These are phyloP conservation scores for Charina bottae DNA, from an alignment of 2,113 vertebrate genomes.

Conservation along the genomic window DNA sequence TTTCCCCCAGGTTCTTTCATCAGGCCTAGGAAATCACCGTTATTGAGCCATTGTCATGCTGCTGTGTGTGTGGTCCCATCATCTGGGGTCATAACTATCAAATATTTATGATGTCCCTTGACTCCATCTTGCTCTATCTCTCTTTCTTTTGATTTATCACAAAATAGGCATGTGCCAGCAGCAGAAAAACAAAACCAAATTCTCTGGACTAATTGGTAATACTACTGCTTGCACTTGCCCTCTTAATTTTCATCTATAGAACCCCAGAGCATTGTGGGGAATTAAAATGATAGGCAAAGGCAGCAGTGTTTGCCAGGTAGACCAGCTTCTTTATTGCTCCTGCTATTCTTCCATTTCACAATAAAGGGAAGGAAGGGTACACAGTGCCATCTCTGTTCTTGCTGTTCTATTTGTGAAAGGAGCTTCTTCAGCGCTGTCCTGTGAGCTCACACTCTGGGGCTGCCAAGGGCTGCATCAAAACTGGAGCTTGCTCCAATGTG, in stretches of 20 bases:
- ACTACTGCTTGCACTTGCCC: background rate
- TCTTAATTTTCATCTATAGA: background rate
- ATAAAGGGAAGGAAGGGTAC: background rate
- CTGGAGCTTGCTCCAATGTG: background rate
- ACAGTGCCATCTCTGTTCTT: background rate
- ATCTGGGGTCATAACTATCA: background rate
- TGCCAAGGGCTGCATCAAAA: background rate
- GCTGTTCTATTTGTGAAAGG: background rate
- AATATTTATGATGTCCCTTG: background rate
- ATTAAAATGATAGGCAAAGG: background rate
- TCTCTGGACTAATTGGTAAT: background rate
- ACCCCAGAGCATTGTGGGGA: background rate
- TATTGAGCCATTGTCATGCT: background rate
- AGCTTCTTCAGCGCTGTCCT: background rate
- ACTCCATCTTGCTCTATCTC: no score
- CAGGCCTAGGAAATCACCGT: background rate
- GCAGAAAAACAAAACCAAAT: background rate
- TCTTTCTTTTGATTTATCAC: no score
- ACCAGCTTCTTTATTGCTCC: background rate
- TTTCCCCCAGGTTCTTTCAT: background rate
- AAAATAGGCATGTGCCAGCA: background rate
- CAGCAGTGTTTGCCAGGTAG: background rate
- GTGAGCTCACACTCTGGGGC: background rate
- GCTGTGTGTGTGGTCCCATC: background rate
- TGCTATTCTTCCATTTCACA: background rate